Evolutionary conservation across 1,140 invertebrate genomes (phyloP).

Genomic region (Drosophila athabasca): DNA sequence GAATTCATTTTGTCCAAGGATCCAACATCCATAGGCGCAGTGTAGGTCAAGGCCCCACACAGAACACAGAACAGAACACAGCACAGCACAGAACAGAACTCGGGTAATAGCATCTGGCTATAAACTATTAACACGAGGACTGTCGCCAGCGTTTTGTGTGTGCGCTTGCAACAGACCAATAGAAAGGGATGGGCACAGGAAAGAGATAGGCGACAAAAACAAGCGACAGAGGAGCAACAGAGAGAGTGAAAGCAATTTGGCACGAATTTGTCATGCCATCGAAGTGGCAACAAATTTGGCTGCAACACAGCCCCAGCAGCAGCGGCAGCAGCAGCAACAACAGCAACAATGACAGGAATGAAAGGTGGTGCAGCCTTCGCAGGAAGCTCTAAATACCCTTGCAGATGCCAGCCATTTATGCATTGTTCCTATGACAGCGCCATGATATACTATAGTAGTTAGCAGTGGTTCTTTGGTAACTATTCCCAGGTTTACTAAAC

Average conservation of each 20-base stretch:
- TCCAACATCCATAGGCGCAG: constrained; percentile 27
- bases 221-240: constrained; percentile 8
- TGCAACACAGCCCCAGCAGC: constrained; percentile 59
- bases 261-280: constrained; percentile 75
- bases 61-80: not conserved
- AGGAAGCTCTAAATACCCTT: no score
- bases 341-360: constrained; percentile 48
- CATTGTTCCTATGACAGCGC: no score
- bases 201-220: not conserved
- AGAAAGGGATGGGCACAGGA: constrained; percentile 5
- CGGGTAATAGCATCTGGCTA: constrained; percentile 55
- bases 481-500: no score
- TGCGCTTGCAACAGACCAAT: constrained; percentile 30
- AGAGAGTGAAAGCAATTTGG: constrained; percentile 66
- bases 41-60: constrained; percentile 73
- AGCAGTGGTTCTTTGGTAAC: no score
- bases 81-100: constrained; percentile 37
- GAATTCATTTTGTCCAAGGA: constrained; percentile 65
- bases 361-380: constrained; percentile 2
- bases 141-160: constrained; percentile 42
- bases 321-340: constrained; percentile 35
- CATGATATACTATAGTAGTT: no score
- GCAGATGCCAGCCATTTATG: no score
- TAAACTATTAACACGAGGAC: constrained; percentile 76
- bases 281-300: constrained; percentile 70